Base-by-base conservation (phyloP, 2,888 invertebrate species). In the Vesta saturnalis region DNA sequence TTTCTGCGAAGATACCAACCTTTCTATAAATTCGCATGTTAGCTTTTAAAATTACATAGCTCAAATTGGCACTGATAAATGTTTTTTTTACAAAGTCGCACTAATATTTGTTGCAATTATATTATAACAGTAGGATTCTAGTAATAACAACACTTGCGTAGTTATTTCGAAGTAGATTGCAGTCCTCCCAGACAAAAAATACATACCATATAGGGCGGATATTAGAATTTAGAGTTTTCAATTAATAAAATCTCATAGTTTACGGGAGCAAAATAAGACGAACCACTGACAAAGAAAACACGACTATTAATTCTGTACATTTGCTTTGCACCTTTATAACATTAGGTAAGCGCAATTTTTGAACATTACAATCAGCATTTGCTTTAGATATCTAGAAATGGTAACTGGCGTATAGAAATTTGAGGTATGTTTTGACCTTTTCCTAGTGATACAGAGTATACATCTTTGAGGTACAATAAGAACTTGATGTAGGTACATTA, bases 231-330 rank as follows among this genome's bases (percentile, higher is more conserved):
- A 63, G 72, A 68, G 68, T 66, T 49, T 65, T 70, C 72, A 72
- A 74, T 74, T 74, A 74, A 74, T 71, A 72, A 72, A 68, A 72
- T 70, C 70, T 72, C n/a, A n/a, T n/a, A n/a, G n/a, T n/a, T n/a
- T 69, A 68, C 69, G 22, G 68, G 64, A 60, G 56, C 64, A 64
- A 54, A 67, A 67, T 64, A 67, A 70, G 65, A 70, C 64, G 65
- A 71, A 71, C 67, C 65, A 58, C 71, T 62, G 67, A 62, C 59
- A n/a, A 54, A 67, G 67, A 61, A 64, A 39, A 39, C 39, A 39
- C 12, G 39, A n/a, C n/a, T n/a, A n/a, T n/a, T n/a, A n/a, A n/a
- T n/a, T n/a, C n/a, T n/a, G n/a, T n/a, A n/a, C n/a, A n/a, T n/a
- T n/a, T n/a, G n/a, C n/a, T n/a, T n/a, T n/a, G n/a, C n/a, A n/a